Conservation (phyloP, 2,113 vertebrate genomes). For the Pionites leucogaster region DNA sequence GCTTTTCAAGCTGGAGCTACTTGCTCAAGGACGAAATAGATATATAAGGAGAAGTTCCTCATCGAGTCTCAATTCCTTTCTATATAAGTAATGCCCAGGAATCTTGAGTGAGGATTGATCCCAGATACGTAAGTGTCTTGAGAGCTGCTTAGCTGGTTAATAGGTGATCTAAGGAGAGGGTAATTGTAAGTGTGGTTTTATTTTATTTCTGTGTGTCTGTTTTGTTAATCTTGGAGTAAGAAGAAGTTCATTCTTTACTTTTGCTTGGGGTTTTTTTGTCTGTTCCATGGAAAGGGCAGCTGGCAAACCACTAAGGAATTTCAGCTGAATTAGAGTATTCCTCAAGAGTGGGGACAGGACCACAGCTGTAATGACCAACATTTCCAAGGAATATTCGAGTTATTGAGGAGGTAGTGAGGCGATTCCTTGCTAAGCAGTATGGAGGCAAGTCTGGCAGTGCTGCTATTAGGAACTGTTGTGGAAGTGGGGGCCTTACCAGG, state of each 20-base stretch:
- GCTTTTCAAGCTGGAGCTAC: not conserved
- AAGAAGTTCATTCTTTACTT: not conserved
- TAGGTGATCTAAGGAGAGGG: not conserved
- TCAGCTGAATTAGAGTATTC: not conserved
- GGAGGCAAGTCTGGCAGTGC: not conserved
- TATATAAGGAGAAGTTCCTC: slow-evolving; percentile 25
- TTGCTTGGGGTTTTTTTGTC: not conserved
- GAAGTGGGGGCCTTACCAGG: not conserved
- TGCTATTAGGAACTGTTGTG: not conserved
- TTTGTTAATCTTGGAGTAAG: slow-evolving; percentile 14
- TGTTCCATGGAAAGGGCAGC: not conserved
- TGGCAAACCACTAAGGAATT: not conserved
- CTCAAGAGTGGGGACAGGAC: not conserved
- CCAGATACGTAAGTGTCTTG: not conserved
- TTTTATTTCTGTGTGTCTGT: not conserved
- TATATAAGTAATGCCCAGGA: slow-evolving; percentile 19
- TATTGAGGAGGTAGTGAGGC: not conserved
- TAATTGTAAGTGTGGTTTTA: not conserved
- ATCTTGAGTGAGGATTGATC: not conserved
- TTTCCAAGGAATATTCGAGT: not conserved
- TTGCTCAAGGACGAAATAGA: not conserved
- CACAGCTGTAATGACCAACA: not conserved
- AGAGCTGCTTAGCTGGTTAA: not conserved
- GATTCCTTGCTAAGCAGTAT: not conserved
- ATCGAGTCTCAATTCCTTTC: slow-evolving; percentile 3